Evolutionary conservation across 2,888 invertebrate genomes (phyloP).

Genomic region (Drosophila putrida): DNA sequence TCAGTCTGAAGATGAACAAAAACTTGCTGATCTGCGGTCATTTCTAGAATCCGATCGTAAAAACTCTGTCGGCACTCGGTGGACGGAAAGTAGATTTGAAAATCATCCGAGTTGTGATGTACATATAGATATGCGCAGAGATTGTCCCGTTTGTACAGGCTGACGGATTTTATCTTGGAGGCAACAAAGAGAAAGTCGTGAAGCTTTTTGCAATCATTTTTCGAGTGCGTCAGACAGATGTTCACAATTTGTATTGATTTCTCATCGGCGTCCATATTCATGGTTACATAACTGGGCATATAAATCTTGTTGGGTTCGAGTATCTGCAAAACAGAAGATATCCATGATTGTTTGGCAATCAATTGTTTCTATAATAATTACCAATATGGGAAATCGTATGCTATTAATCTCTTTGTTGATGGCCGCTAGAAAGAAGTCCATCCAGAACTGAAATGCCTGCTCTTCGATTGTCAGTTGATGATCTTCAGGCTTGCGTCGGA

Average conservation of each 20-base stretch:
- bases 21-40: slow-evolving; percentile 94
- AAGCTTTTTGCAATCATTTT: slow-evolving; percentile 92
- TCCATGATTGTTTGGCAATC: no score
- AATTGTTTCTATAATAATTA: slow-evolving; percentile 45
- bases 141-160: slow-evolving; percentile 98
- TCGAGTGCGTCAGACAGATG: slow-evolving; percentile 92
- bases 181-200: slow-evolving; percentile 98
- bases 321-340: slow-evolving; percentile 86
- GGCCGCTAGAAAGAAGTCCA: slow-evolving; percentile 99
- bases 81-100: slow-evolving; percentile 99
- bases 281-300: slow-evolving; percentile 98
- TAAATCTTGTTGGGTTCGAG: slow-evolving; percentile 96
- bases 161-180: slow-evolving; percentile 87
- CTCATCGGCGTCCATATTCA: slow-evolving; percentile 97
- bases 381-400: slow-evolving; percentile 92
- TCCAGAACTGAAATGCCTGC: slow-evolving; percentile 98
- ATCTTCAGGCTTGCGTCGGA: slow-evolving; percentile 93
- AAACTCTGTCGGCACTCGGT: slow-evolving; percentile 93
- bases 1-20: slow-evolving; percentile 91
- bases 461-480: slow-evolving; percentile 91
- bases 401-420: slow-evolving; percentile 93
- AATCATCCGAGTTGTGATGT: slow-evolving; percentile 98
- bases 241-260: slow-evolving; percentile 96
- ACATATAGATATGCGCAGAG: slow-evolving; percentile 98
- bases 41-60: slow-evolving; percentile 93